These are phyloP conservation scores for Andrena bucephala DNA, from an alignment of 2,888 invertebrate genomes.

Conservation along the genomic window DNA sequence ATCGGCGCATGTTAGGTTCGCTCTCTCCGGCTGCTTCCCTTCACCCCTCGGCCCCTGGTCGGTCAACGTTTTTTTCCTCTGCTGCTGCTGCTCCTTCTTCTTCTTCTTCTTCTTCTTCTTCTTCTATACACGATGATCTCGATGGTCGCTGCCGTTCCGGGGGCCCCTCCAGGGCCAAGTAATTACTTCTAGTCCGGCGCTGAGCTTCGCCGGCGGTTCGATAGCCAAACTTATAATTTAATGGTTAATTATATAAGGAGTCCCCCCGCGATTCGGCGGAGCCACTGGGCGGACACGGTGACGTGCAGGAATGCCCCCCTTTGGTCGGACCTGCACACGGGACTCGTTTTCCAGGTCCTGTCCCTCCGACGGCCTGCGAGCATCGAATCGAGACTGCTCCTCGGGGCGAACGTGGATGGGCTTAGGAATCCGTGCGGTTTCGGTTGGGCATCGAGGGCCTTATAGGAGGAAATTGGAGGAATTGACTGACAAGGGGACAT, in stretches of 20 bases:
- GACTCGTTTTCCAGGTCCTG: slow-evolving; percentile 61
- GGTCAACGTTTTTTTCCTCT: too few species aligned
- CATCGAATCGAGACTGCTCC: not conserved
- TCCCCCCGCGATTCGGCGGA: slow-evolving; percentile 82
- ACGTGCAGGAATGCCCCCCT: slow-evolving; percentile 81
- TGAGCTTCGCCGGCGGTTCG: slow-evolving; percentile 80
- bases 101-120: not conserved
- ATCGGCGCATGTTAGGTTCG: slow-evolving; percentile 34
- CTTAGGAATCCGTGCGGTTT: not conserved
- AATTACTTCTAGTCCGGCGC: slow-evolving; percentile 82
- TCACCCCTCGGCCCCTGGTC: slow-evolving; percentile 18
- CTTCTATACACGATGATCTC: slow-evolving; percentile 23
- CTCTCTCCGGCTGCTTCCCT: slow-evolving; percentile 33
- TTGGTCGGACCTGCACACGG: slow-evolving; percentile 49
- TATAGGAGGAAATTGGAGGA: not conserved
- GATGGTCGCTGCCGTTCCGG: slow-evolving; percentile 49
- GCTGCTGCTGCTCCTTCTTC: too few species aligned
- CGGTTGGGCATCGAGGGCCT: not conserved
- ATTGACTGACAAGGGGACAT: not conserved
- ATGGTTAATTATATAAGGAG: slow-evolving; percentile 85
- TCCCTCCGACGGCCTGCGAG: slow-evolving; percentile 22
- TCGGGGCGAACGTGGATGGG: not conserved
- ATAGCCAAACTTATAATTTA: slow-evolving; percentile 85
- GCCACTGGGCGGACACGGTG: slow-evolving; percentile 85
- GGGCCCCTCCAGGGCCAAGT: slow-evolving; percentile 70